Conservation (phyloP, 2,113 vertebrate genomes). For the Chascanopsetta lugubris region DNA sequence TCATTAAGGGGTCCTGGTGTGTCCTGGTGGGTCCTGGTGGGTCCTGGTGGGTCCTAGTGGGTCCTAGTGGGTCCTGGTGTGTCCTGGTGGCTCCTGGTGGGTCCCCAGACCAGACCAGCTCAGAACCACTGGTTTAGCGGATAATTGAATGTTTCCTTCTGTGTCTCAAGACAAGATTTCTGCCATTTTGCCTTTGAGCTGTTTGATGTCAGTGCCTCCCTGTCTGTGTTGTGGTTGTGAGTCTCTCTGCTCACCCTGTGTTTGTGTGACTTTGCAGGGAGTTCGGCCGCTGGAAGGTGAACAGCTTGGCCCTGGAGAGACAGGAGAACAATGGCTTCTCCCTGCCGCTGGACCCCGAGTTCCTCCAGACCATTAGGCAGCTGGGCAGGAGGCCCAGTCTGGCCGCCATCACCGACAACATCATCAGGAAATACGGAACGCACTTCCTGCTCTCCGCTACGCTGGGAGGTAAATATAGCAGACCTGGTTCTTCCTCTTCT, state of each 20-base stretch:
- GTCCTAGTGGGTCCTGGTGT: no score
- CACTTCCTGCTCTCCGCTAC: conserved; percentile 85
- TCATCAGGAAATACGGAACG: conserved; percentile 85
- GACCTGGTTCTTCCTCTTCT: background rate
- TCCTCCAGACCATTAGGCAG: conserved; percentile 84
- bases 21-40: no score
- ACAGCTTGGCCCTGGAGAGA: conserved; percentile 85
- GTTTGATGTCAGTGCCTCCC: no score
- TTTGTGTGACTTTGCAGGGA: conserved; percentile 80
- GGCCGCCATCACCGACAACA: conserved; percentile 81
- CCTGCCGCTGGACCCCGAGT: conserved; percentile 84
- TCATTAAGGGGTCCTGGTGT: no score
- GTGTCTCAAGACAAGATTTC: no score
- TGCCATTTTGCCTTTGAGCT: no score
- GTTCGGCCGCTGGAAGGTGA: conserved; percentile 88
- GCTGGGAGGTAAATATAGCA: conserved; percentile 82
- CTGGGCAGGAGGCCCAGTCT: conserved; percentile 84
- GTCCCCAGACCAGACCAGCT: no score
- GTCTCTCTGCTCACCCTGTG: conserved; percentile 33
- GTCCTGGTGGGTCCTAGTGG: no score
- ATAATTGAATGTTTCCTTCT: no score
- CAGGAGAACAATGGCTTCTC: conserved; percentile 83
- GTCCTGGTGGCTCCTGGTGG: no score
- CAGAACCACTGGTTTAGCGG: no score
- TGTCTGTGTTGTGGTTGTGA: conserved; percentile 7